Evolutionary conservation across 30 jellyfish, hydroid and myxozoan genomes (phyloP), one percentile per base, ranked within the genome.

Genomic region (Rhopilema esculentum): DNA sequence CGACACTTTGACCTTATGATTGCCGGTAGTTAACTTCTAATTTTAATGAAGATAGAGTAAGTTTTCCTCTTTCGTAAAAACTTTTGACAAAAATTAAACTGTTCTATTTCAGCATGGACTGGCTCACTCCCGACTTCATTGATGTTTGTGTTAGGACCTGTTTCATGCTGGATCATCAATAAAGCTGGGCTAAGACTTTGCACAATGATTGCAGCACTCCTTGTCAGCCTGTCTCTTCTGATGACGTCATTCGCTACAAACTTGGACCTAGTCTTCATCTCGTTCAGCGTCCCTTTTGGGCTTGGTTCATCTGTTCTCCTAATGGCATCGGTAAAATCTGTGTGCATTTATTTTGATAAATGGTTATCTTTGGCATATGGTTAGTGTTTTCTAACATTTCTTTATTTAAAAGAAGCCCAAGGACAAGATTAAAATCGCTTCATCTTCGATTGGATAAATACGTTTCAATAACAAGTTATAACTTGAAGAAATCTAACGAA

Each of bases 251-350:
- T 70, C 61, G 62, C 82, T 64, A 52, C 22, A 12, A 67, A 83
- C 32, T 27, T 83, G 66, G 74, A 70, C 63, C 28, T 40, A 0
- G 24, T 73, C 57, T 83, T 83, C 80, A n/a, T 72, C 27, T 27
- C 92, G 24, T 83, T 83, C 64, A 83, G 92, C 86, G 50, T 83
- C 22, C 79, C 83, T 6, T 83, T 68, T 75, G 86, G 92, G 18
- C 22, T 83, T n/a, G 86, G 85, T 0, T 53, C 92, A 18, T 50
- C 86, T 23, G 27, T 83, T 21, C 31, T 83, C 0, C 49, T 83
- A n/a, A 72, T 83, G 67, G 28, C 86, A 23, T 50, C 86, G 31
- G 65, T 29, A 8, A 66, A 75, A 57, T 84, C 83, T 27, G 33
- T 28, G 0, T 50, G 77, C 62, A 24, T 71, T 7, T 83, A 83